Evolutionary conservation across 2,888 invertebrate species (phyloP).

Genomic region (Cosmopolites sordidus): DNA sequence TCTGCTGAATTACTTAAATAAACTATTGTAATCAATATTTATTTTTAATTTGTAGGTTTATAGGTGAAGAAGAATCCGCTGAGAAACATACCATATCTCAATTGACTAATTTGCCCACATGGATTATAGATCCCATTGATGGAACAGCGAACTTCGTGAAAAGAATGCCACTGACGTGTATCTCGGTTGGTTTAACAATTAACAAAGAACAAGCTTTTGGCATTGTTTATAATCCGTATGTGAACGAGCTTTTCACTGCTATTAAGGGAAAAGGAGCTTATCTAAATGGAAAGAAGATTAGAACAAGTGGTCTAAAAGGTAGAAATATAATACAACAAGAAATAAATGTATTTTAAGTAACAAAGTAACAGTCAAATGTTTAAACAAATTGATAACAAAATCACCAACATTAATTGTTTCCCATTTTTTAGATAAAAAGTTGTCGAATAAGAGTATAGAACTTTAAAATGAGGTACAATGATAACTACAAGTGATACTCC

Average conservation of each 20-base stretch:
- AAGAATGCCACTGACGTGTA: conserved; percentile 60
- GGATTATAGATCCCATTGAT: conserved; percentile 84
- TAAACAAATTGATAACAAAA: no score
- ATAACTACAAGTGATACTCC: no score
- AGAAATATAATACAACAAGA: background rate
- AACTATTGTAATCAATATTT: background rate
- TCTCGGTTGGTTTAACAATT: conserved; percentile 58
- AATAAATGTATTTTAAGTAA: no score
- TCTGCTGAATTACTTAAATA: no score
- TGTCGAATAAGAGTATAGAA: no score
- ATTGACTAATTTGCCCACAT: conserved; percentile 72
- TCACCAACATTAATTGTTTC: no score
- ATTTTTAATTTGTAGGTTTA: conserved; percentile 60
- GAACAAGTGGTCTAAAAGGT: conserved; percentile 54
- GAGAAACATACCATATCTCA: conserved; percentile 50
- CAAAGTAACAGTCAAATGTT: no score
- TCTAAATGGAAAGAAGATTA: conserved; percentile 62
- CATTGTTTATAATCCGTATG: conserved; percentile 70
- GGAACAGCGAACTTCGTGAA: conserved; percentile 81
- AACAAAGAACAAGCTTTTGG: conserved; percentile 60
- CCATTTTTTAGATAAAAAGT: no score
- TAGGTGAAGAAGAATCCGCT: conserved; percentile 67
- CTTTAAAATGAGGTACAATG: no score
- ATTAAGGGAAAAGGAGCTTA: conserved; percentile 67
- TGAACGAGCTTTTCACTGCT: conserved; percentile 67